phyloP scores from a whole-genome alignment of 2,888 invertebrate genomes.

The Drosophila formosana region DNA sequence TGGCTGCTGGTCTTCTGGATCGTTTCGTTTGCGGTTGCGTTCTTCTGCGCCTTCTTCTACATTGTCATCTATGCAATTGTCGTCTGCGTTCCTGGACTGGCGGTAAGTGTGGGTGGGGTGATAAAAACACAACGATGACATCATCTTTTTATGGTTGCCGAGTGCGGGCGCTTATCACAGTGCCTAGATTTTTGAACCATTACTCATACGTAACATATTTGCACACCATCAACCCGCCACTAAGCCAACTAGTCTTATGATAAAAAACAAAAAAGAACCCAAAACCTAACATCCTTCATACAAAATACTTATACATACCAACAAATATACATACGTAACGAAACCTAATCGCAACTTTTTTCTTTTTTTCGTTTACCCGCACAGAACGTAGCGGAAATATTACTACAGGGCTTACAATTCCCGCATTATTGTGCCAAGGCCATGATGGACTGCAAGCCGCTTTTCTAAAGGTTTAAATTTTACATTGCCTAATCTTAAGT shows the following conservation, averaged over 20 bases:
- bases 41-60: conserved; percentile 89
- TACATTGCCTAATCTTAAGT: conserved; percentile 48
- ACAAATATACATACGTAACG: background rate
- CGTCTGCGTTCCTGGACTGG: conserved; percentile 89
- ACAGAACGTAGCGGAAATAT: conserved; percentile 89
- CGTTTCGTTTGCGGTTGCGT: conserved; percentile 89
- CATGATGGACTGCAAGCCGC: conserved; percentile 88
- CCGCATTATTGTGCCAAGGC: conserved; percentile 90
- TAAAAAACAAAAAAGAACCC: conserved; percentile 19
- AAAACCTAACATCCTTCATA: conserved; percentile 1
- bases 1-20: conserved; percentile 90
- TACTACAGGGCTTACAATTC: conserved; percentile 89
- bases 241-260: conserved; percentile 30
- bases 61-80: conserved; percentile 89
- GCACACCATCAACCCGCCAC: conserved; percentile 7
- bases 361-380: conserved; percentile 72
- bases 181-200: conserved; percentile 41
- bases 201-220: conserved; percentile 59
- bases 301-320: background rate
- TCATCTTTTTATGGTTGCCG: conserved; percentile 37
- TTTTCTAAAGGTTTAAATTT: conserved; percentile 72
- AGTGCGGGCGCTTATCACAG: conserved; percentile 41
- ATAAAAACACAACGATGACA: conserved; percentile 36
- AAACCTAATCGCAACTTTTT: conserved; percentile 13
- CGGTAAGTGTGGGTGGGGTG: conserved; percentile 87